phyloP scores from a whole-genome alignment of 2,888 invertebrate species.

The Melinaea menophilus region DNA sequence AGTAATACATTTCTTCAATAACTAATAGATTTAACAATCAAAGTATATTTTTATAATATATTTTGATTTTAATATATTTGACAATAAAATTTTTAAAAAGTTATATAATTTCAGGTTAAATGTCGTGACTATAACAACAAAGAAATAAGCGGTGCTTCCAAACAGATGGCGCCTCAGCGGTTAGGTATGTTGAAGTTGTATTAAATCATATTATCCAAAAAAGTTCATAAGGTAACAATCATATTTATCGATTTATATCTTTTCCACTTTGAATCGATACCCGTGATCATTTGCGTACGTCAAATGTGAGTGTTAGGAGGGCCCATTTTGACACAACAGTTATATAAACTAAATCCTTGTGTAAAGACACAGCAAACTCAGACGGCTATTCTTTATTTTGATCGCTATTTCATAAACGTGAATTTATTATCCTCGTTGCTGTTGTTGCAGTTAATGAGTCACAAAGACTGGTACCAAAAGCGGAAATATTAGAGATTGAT shows the following conservation, averaged over 20 bases:
- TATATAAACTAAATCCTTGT: no score
- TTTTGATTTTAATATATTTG: neutral
- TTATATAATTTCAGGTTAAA: slow-evolving; percentile 38
- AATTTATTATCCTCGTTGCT: neutral
- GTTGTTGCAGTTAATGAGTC: slow-evolving; percentile 5
- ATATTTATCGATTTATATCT: no score
- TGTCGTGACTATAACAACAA: slow-evolving; percentile 39
- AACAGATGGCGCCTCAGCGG: slow-evolving; percentile 39
- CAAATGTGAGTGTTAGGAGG: no score
- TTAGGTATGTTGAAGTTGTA: slow-evolving; percentile 34
- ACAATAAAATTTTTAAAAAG: neutral
- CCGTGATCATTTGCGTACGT: no score
- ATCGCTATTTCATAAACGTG: no score
- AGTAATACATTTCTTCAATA: neutral
- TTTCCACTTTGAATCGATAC: no score
- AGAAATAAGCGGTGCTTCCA: slow-evolving; percentile 37
- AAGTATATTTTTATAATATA: neutral
- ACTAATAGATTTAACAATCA: neutral
- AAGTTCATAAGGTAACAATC: neutral
- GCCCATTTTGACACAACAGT: no score
- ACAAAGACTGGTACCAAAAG: slow-evolving; percentile 11
- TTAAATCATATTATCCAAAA: neutral
- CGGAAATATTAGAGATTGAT: slow-evolving; percentile 43
- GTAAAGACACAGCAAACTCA: no score
- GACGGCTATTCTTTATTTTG: no score